Percentiles rank a stretch among this genome's conserved stretches.
Conservation (phyloP, 1,140 invertebrate genomes). For the Drosophila triauraria region DNA sequence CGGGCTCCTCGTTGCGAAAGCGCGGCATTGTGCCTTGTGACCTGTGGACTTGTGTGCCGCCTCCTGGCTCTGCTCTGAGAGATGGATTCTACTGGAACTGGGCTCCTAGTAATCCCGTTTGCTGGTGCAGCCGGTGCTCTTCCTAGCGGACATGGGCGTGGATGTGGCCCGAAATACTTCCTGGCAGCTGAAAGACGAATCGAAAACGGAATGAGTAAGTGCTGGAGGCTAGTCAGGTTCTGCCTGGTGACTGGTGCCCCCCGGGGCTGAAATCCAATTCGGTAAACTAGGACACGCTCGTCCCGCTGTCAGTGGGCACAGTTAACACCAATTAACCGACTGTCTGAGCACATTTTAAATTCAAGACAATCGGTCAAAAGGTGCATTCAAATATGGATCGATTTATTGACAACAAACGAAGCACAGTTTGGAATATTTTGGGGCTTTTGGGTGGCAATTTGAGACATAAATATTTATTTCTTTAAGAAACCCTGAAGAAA, state of each 20-base stretch:
- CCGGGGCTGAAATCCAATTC: not conserved
- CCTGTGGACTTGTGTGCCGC: not conserved
- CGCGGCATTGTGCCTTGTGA: conserved; percentile 45
- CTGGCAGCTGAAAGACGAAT: conserved; percentile 11
- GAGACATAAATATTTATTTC: too few relatives aligned
- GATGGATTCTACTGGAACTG: too few relatives aligned
- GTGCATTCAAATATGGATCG: not conserved
- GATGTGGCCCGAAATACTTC: not conserved
- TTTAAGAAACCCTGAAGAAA: too few relatives aligned
- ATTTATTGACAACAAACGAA: conserved; percentile 6
- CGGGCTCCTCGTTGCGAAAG: conserved; percentile 50
- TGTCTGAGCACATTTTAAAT: conserved; percentile 13
- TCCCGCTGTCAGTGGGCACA: not conserved
- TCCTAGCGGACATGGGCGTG: conserved; percentile 1
- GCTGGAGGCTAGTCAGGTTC: not conserved
- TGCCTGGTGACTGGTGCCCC: not conserved
- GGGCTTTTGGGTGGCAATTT: not conserved
- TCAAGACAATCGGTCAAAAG: not conserved
- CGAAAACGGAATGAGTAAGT: not conserved
- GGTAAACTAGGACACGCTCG: conserved; percentile 1
- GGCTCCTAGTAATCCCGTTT: not conserved
- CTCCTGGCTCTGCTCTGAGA: not conserved
- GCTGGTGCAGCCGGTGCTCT: not conserved
- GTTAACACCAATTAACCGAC: conserved; percentile 3
- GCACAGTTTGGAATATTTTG: too few relatives aligned